Evolutionary conservation across 37 sponge, comb jelly and placozoan genomes (phyloP).

Genomic region (Cladorhizidae sp.): DNA sequence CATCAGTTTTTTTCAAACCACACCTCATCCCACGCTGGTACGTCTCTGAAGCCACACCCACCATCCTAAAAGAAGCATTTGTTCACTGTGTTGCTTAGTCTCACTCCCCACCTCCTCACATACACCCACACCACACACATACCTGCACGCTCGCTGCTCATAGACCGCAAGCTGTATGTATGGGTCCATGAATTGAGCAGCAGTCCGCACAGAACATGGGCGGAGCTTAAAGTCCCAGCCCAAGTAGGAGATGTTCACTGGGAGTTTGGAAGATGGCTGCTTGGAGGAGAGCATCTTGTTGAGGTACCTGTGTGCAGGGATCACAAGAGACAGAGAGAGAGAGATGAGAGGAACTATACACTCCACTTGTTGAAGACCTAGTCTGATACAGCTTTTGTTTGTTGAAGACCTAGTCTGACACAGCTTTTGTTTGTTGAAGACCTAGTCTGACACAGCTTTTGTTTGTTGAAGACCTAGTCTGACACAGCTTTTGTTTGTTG

Average conservation of each 20-base stretch:
- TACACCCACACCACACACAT: too few species aligned
- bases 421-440: too few species aligned
- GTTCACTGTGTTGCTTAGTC: not conserved
- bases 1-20: slow-evolving; percentile 61
- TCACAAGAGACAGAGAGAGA: too few species aligned
- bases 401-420: too few species aligned
- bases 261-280: slow-evolving; percentile 34
- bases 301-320: slow-evolving; percentile 44
- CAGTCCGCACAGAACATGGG: slow-evolving; percentile 34
- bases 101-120: not conserved
- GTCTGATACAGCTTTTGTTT: too few species aligned
- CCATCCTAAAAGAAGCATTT: slow-evolving; percentile 24
- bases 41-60: slow-evolving; percentile 39
- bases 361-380: too few species aligned
- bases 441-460: too few species aligned
- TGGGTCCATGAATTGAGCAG: slow-evolving; percentile 58
- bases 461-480: too few species aligned
- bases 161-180: slow-evolving; percentile 74
- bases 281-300: slow-evolving; percentile 58
- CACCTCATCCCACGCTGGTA: slow-evolving; percentile 35
- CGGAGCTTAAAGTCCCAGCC: slow-evolving; percentile 53
- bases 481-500: too few species aligned
- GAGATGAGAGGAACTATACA: too few species aligned
- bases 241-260: slow-evolving; percentile 64
- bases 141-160: slow-evolving; percentile 69